Conservation (phyloP, 2,797 vertebrate species). For the Paramormyrops hopkinsi region DNA sequence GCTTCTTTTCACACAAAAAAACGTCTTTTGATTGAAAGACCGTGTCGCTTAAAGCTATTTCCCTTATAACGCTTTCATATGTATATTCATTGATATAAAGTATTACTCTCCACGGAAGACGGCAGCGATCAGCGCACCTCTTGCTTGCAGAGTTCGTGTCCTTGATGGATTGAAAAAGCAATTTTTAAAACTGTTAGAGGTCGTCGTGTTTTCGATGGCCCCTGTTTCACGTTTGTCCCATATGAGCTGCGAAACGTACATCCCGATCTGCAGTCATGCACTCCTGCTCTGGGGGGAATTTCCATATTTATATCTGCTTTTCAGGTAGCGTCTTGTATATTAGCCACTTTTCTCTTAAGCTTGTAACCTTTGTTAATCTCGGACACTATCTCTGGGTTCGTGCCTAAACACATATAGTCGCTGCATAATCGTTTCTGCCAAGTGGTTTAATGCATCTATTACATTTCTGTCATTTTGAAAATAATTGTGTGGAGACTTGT, state of each 20-base stretch:
- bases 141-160: not conserved
- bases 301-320: not conserved
- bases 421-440: not conserved
- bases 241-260: not conserved
- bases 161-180: not conserved
- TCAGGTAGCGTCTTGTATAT: not conserved
- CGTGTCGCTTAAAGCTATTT: not conserved
- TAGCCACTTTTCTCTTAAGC: not conserved
- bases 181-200: slow-evolving; percentile 8
- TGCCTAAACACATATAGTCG: not conserved
- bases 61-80: not conserved
- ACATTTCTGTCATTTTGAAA: not conserved
- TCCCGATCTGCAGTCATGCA: not conserved
- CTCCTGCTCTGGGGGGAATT: not conserved
- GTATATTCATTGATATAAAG: not conserved
- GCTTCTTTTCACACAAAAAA: not conserved
- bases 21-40: not conserved
- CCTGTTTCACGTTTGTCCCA: slow-evolving; percentile 14
- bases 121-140: not conserved
- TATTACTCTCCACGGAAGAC: not conserved
- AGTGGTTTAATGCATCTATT: not conserved
- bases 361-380: not conserved
- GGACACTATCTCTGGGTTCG: not conserved
- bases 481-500: not conserved
- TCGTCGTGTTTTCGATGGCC: not conserved